Base-by-base conservation (phyloP, 2,797 vertebrate species). In the Smutsia gigantea region DNA sequence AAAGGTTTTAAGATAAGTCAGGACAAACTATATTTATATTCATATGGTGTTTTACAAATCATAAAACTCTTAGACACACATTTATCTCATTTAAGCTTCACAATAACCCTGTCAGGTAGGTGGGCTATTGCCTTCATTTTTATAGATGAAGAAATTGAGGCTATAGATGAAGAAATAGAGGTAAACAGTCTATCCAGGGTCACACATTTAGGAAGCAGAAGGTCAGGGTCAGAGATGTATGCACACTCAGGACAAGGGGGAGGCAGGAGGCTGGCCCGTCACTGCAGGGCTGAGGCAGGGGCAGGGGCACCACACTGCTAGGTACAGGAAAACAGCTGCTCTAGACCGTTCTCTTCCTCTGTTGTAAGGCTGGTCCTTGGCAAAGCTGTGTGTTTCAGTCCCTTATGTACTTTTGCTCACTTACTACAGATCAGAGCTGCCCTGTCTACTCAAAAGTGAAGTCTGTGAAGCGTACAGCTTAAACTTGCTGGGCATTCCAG, bases 251-350 rank as follows among this genome's bases (percentile, higher is more conserved):
- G 71, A 37, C 19, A 21, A 17, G 61, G 21, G 27, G 23, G 6
- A 27, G 15, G 51, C 15, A 0, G 0, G 51, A 53, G 29, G 79
- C 5, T 2, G 1, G 29, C 37, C 27, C 0, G 0, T 34, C 13
- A 10, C 74, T 39, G 5, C 0, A 0, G 42, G n/a, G 42, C 31
- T 19, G 74, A 27, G 25, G 46, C 7, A 1, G 29, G 15, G 3
- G 21, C 18, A 29, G n/a, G 53, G 23, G 19, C 21, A 18, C 31
- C 42, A 18, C 39, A n/a, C 34, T 2, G 27, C 42, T 19, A 59
- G 46, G 3, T 49, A 14, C 31, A 12, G 69, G 29, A 31, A n/a
- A 34, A 8, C 5, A 37, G 17, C n/a, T 34, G 19, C 51, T 42
- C 23, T 15, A 14, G 59, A 21, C 61, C 19, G 5, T 13, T 13